A percentile compares a stretch with the other conserved stretches of the same genome.
phyloP scores from a whole-genome alignment of 2,797 vertebrate species.

The Cercopithecus neglectus region DNA sequence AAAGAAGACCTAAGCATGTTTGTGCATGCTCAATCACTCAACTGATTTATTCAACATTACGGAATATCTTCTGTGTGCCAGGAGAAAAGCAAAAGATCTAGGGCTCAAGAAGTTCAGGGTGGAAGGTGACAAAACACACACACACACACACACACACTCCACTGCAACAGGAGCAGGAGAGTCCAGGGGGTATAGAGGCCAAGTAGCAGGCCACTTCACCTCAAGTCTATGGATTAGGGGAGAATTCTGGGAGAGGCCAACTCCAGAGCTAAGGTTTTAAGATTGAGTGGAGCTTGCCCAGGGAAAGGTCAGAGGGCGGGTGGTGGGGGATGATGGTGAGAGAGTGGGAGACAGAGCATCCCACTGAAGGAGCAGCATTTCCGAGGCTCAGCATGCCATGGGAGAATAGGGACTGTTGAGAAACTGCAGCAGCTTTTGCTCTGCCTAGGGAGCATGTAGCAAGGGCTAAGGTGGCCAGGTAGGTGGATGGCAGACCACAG shows the following conservation, averaged over 20 bases:
- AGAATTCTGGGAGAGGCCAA: not conserved
- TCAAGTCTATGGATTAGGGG: not conserved
- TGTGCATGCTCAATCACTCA: not conserved
- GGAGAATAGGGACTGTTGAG: not conserved
- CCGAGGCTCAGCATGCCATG: accelerated
- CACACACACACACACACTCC: accelerated
- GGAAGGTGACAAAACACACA: not conserved
- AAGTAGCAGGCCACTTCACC: not conserved
- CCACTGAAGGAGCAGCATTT: not conserved
- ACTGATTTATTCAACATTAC: not conserved
- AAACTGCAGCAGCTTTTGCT: not conserved
- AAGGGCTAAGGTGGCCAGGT: not conserved
- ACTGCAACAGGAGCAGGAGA: not conserved
- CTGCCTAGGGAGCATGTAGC: not conserved
- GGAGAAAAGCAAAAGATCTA: not conserved
- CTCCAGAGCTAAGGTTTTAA: not conserved
- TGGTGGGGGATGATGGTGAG: accelerated
- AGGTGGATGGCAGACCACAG: not conserved
- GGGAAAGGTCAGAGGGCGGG: not conserved
- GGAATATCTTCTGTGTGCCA: not conserved
- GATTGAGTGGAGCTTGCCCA: not conserved
- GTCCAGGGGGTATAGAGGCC: not conserved
- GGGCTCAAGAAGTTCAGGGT: not conserved
- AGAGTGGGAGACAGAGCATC: not conserved
- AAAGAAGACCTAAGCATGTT: not conserved